phyloP scores from a whole-genome alignment of 2,113 vertebrate species.

The Esox niger region DNA sequence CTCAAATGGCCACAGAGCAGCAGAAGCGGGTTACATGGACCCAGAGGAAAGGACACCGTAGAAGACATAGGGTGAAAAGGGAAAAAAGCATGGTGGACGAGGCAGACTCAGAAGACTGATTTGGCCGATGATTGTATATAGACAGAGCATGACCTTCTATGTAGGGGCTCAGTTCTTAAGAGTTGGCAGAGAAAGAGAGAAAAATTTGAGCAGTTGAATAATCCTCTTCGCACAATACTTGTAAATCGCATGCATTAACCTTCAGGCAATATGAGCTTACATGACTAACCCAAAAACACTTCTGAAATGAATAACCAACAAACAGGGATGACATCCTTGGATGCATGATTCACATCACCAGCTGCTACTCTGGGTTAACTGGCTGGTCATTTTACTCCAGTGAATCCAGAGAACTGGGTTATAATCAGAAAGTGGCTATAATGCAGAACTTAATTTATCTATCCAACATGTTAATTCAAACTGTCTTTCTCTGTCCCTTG shows the following conservation, averaged over 20 bases:
- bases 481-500: neutral
- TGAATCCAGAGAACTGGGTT: neutral
- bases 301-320: neutral
- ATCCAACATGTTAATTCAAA: neutral
- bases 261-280: neutral
- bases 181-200: no score
- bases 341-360: neutral
- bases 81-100: no score
- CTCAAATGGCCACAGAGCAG: no score
- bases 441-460: neutral
- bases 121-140: no score
- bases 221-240: neutral
- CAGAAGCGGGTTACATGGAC: no score
- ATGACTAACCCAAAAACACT: no score
- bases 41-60: no score
- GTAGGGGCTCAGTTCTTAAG: no score
- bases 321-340: neutral
- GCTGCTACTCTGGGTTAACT: neutral
- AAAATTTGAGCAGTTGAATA: no score
- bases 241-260: conserved; percentile 14
- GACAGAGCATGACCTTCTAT: no score
- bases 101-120: no score
- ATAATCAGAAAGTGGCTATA: neutral
- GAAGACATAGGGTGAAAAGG: no score
- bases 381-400: neutral